Conservation (phyloP, 2,888 invertebrate genomes). For the Drymonia ruficornis region DNA sequence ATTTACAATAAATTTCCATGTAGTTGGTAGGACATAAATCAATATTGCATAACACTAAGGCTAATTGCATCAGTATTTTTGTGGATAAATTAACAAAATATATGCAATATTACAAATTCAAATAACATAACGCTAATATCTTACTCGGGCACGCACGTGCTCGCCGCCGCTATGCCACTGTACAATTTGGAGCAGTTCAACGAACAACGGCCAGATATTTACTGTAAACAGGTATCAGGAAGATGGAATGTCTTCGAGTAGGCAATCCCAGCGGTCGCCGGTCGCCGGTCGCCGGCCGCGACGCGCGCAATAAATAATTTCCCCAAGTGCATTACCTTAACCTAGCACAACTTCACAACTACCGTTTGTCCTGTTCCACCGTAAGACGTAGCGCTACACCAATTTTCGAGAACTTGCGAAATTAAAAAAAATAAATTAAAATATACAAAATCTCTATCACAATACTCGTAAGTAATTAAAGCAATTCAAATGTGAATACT, state of each 20-base stretch:
- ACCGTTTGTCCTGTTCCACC: slow-evolving; percentile 70
- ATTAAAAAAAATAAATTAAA: slow-evolving; percentile 84
- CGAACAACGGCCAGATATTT: slow-evolving; percentile 50
- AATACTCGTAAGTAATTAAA: slow-evolving; percentile 85
- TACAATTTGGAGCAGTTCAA: slow-evolving; percentile 49
- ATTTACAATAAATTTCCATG: slow-evolving; percentile 85
- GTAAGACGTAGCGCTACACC: slow-evolving; percentile 79
- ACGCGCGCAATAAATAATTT: slow-evolving; percentile 61
- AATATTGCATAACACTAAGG: slow-evolving; percentile 85
- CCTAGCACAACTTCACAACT: slow-evolving; percentile 79
- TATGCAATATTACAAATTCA: slow-evolving; percentile 84
- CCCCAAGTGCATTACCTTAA: slow-evolving; percentile 75
- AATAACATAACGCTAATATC: slow-evolving; percentile 84
- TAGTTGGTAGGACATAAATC: slow-evolving; percentile 84
- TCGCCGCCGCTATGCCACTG: slow-evolving; percentile 53
- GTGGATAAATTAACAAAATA: slow-evolving; percentile 83
- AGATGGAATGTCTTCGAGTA: slow-evolving; percentile 72
- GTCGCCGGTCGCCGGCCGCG: slow-evolving; percentile 39
- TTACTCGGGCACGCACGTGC: slow-evolving; percentile 81
- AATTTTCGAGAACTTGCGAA: slow-evolving; percentile 79
- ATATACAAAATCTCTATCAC: slow-evolving; percentile 85
- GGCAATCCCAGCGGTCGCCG: slow-evolving; percentile 40
- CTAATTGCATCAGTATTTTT: slow-evolving; percentile 84
- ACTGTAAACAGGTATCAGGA: slow-evolving; percentile 46
- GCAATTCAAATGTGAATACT: slow-evolving; percentile 84